Conservation (phyloP, 2,797 vertebrate species). For the Limosa lapponica region DNA sequence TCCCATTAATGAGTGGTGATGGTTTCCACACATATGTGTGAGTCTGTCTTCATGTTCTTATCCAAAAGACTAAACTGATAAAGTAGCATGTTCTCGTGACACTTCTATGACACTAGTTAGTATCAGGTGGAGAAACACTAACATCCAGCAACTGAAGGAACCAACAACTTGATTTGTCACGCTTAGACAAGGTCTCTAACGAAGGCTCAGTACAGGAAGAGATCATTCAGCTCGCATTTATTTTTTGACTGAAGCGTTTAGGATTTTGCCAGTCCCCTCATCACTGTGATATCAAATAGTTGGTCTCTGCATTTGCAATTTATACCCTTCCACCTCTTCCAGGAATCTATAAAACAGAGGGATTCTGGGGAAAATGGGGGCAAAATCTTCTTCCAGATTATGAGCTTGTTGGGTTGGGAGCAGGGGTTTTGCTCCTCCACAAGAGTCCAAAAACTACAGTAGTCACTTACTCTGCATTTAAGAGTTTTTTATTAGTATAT, state of each 20-base stretch:
- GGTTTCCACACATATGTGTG: background rate
- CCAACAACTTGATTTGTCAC: background rate
- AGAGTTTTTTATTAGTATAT: background rate
- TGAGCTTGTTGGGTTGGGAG: rapidly evolving
- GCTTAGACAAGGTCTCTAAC: background rate
- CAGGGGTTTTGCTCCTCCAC: background rate
- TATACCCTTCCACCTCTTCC: background rate
- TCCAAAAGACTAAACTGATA: background rate
- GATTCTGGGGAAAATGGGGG: background rate
- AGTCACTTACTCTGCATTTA: background rate
- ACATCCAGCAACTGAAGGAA: background rate
- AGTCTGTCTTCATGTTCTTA: background rate
- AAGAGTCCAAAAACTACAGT: background rate
- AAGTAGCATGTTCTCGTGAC: background rate
- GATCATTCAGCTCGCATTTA: background rate
- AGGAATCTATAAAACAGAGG: background rate
- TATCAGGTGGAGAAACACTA: background rate
- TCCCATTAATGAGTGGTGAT: background rate
- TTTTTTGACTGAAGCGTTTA: background rate
- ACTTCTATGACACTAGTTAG: background rate
- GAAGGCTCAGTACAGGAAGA: background rate
- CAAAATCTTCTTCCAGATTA: background rate
- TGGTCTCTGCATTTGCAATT: background rate
- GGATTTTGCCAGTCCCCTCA: background rate
- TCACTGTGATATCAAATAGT: background rate